phyloP scores from a whole-genome alignment of 1,140 invertebrate genomes.

The Anagrus nilaparvatae region DNA sequence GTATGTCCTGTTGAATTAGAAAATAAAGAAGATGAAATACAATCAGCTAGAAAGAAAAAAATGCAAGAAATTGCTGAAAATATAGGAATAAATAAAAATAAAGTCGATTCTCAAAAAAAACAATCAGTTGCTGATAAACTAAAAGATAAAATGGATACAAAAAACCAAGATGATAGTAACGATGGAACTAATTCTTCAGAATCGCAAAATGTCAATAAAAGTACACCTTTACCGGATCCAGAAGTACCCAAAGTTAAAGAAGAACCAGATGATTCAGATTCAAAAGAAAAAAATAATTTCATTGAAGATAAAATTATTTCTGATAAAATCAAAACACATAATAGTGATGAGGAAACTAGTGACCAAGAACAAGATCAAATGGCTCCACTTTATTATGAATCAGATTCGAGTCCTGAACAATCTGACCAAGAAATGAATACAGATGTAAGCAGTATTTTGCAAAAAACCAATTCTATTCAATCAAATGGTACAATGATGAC shows the following conservation, averaged over 20 bases:
- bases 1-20: constrained; percentile 37
- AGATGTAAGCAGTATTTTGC: constrained; percentile 33
- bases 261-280: constrained; percentile 1
- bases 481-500: constrained; percentile 33
- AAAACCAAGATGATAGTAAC: constrained; percentile 32
- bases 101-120: constrained; percentile 20
- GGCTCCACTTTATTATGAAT: constrained; percentile 21
- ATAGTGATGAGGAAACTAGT: constrained; percentile 16
- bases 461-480: constrained; percentile 27
- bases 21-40: constrained; percentile 35
- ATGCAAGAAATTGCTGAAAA: constrained; percentile 37
- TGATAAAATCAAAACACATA: constrained; percentile 4
- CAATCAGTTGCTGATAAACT: constrained; percentile 35
- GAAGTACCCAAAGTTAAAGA: constrained; percentile 10
- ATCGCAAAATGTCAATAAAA: neutral
- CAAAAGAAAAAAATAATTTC: constrained; percentile 10
- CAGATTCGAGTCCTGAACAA: constrained; percentile 32
- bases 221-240: neutral
- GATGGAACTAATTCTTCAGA: constrained; percentile 1
- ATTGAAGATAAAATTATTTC: no score
- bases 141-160: constrained; percentile 35
- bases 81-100: constrained; percentile 30
- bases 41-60: constrained; percentile 33
- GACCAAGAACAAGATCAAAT: constrained; percentile 13
- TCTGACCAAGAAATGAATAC: constrained; percentile 26